Percentiles rank a stretch among this genome's conserved stretches.
phyloP scores from a whole-genome alignment of 2,113 vertebrate species.

The Pionites leucogaster region DNA sequence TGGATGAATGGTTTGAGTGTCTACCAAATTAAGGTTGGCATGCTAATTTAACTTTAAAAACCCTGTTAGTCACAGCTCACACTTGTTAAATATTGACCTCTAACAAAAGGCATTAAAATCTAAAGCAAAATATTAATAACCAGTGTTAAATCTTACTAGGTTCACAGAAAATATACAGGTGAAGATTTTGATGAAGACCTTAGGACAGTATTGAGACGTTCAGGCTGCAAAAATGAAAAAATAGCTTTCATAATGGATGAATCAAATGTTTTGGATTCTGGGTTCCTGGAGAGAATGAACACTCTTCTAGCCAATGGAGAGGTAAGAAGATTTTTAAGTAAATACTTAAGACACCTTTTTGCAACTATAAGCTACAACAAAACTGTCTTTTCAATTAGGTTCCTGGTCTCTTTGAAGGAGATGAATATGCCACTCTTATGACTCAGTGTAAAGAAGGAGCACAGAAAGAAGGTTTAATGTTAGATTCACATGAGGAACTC shows the following conservation, averaged over 20 bases:
- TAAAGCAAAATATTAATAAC: background rate
- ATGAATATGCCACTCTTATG: conserved; percentile 97
- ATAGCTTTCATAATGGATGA: conserved; percentile 99
- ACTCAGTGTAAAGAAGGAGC: conserved; percentile 98
- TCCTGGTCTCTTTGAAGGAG: conserved; percentile 96
- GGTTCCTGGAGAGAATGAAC: conserved; percentile 98
- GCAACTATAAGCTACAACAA: background rate
- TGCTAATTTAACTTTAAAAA: background rate
- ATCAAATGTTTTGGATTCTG: conserved; percentile 96
- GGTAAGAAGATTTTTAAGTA: conserved; percentile 65
- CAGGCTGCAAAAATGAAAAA: conserved; percentile 98
- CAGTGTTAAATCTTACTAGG: conserved; percentile 70
- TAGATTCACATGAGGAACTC: conserved; percentile 96
- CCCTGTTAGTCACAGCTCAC: background rate
- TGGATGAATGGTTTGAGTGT: conserved; percentile 99
- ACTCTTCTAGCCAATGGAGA: conserved; percentile 97
- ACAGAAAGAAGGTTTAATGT: conserved; percentile 97
- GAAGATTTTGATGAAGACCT: conserved; percentile 99
- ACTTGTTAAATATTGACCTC: background rate
- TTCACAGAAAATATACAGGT: conserved; percentile 96
- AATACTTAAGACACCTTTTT: background rate
- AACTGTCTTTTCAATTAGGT: conserved; percentile 76
- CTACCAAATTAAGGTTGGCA: conserved; percentile 95
- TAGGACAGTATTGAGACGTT: conserved; percentile 93
- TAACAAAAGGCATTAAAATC: background rate